Base-by-base conservation (phyloP, 2,888 invertebrate genomes). In the Machimus atricapillus region DNA sequence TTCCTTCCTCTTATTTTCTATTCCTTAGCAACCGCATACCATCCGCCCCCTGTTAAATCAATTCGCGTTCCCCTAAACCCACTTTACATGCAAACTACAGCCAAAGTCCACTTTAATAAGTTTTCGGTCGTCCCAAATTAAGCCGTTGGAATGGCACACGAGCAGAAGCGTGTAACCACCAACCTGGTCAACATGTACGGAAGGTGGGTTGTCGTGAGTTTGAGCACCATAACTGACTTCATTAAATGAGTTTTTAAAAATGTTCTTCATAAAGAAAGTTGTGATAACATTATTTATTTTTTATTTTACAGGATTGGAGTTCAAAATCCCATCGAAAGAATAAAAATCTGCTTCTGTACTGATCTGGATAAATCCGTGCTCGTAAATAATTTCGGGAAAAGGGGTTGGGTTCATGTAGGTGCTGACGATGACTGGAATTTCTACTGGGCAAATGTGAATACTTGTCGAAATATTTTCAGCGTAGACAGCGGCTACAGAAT, bases 371-470 rank as follows among this genome's bases (percentile, higher is more conserved):
- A 98, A 92, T 98, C 98, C 31, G 98, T 98, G 12, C 94, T 98
- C 87, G 94, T 97, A 83, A 96, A 96, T 90, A 98, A 98, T 93
- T 98, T 98, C 91, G 97, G 98, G 90, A 96, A 97, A 90, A 94
- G 98, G 85, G 97, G 97, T 14, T 98, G 98, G 98, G 93, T 94
- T 2, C 91, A 92, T 87, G 98, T 97, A 0, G 95, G 95, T 0
- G 96, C 97, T 0, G 97, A 98, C 89, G 98, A 98, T 90, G 97
- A 98, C 90, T 98, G 98, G 98, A 98, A 98, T 92, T 96, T 98
- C 91, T 98, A 98, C 92, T 98, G 98, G 98, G 97, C 98, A 3
- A 96, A 96, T 87, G 97, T 98, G 1, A 96, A 96, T 90, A 98
- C 97, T n/a, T 97, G 98, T 90, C 94, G 98, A 87, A 97, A 95